Conservation (phyloP, 2,888 invertebrate species). For the Creontiades dilutus region DNA sequence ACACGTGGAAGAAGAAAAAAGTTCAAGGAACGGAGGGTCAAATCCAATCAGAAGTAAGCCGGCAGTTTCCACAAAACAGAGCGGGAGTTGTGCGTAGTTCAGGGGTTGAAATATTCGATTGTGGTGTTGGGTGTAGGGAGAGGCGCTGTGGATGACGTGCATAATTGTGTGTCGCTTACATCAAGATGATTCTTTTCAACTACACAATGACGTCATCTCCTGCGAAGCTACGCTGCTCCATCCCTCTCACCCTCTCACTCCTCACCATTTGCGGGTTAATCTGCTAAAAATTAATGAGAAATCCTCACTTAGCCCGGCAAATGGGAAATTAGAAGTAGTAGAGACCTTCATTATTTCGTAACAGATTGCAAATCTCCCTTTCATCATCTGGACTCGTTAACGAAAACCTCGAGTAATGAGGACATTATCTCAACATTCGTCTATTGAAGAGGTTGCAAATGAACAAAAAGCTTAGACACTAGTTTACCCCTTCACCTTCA, state of each 20-base stretch:
- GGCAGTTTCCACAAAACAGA: neutral
- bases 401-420: no score
- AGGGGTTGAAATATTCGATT: constrained; percentile 9
- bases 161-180: constrained; percentile 23
- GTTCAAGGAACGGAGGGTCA: neutral
- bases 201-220: neutral
- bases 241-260: neutral
- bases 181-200: constrained; percentile 7
- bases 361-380: neutral
- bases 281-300: neutral
- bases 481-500: no score
- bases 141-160: constrained; percentile 21
- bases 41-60: constrained; percentile 29
- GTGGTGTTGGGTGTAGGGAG: neutral
- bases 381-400: no score
- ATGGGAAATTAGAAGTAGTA: neutral
- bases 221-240: neutral
- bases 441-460: no score
- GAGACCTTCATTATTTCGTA: neutral
- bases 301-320: neutral
- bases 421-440: no score
- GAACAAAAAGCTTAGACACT: no score
- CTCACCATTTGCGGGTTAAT: neutral
- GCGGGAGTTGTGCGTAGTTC: neutral
- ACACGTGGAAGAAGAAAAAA: constrained; percentile 13